Conservation (phyloP, 1,140 invertebrate species). For the Rhizoglyphus robini region DNA sequence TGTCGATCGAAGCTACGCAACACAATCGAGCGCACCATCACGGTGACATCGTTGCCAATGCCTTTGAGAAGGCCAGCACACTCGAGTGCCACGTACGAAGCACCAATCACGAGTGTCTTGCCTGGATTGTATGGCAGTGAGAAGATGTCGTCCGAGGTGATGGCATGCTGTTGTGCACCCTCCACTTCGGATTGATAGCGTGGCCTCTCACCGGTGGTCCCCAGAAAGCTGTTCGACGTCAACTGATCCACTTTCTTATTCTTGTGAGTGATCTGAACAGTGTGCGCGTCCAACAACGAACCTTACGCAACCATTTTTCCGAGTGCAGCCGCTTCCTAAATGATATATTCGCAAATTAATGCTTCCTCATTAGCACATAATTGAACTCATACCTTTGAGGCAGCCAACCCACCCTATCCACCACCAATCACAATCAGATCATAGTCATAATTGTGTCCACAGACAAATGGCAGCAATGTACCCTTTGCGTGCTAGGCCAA, state of each 20-base stretch:
- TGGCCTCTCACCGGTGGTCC: conserved; percentile 84
- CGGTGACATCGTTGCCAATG: too few species aligned
- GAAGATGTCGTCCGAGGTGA: too few species aligned
- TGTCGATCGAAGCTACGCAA: conserved; percentile 93
- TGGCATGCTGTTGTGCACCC: too few species aligned
- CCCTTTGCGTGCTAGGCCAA: not conserved
- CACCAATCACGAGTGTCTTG: conserved; percentile 84
- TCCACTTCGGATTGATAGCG: conserved; percentile 56
- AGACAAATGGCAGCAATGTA: not conserved
- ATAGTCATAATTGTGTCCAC: conserved; percentile 47
- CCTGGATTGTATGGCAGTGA: too few species aligned
- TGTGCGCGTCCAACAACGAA: conserved; percentile 66
- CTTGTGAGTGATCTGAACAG: conserved; percentile 38
- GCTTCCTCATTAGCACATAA: too few species aligned
- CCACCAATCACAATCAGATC: conserved; percentile 89
- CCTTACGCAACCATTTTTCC: conserved; percentile 78
- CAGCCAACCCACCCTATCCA: conserved; percentile 82
- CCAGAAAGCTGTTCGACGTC: conserved; percentile 66
- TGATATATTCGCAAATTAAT: too few species aligned
- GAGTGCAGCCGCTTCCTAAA: conserved; percentile 54
- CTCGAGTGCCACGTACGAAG: too few species aligned
- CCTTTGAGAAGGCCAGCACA: too few species aligned
- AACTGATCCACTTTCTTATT: conserved; percentile 45
- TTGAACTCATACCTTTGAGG: too few species aligned
- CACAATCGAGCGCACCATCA: too few species aligned